phyloP scores from a whole-genome alignment of 2,113 vertebrate species.

The Galeopterus variegatus region DNA sequence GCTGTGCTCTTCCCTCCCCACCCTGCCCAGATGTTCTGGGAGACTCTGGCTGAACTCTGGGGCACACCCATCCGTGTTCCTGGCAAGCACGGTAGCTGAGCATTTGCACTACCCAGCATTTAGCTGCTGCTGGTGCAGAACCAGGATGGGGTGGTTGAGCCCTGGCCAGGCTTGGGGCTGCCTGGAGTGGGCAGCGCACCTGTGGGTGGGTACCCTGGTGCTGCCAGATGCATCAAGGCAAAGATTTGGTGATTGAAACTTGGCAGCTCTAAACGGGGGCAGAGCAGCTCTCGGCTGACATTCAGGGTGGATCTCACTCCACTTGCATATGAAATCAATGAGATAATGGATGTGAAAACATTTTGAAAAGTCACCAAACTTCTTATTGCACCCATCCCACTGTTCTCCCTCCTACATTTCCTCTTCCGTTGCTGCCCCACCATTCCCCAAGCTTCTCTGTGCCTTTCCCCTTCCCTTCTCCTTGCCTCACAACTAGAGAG shows the following conservation, averaged over 20 bases:
- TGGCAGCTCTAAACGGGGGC: slow-evolving; percentile 20
- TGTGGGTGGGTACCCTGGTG: background rate
- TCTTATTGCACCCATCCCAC: background rate
- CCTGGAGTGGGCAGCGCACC: background rate
- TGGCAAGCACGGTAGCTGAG: background rate
- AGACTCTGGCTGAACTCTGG: slow-evolving; percentile 71
- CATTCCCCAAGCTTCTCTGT: fast-evolving
- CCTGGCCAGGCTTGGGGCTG: fast-evolving
- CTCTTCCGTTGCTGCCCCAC: background rate
- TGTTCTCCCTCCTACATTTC: background rate
- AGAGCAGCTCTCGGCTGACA: slow-evolving; percentile 39
- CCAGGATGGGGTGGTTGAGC: background rate
- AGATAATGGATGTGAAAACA: slow-evolving; percentile 72
- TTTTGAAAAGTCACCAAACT: slow-evolving; percentile 15
- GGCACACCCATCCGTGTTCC: slow-evolving; percentile 68
- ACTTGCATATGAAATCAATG: slow-evolving; percentile 66
- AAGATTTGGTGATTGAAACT: background rate
- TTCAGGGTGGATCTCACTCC: slow-evolving; percentile 67
- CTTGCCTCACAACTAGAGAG: background rate
- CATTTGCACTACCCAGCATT: background rate
- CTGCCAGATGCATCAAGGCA: fast-evolving
- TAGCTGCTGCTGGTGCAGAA: background rate
- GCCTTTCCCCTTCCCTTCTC: background rate
- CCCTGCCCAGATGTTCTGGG: slow-evolving; percentile 79
- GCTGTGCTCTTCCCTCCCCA: slow-evolving; percentile 45